These are phyloP conservation scores for Podabrus alpinus DNA, from an alignment of 2,888 invertebrate species.

Conservation along the genomic window DNA sequence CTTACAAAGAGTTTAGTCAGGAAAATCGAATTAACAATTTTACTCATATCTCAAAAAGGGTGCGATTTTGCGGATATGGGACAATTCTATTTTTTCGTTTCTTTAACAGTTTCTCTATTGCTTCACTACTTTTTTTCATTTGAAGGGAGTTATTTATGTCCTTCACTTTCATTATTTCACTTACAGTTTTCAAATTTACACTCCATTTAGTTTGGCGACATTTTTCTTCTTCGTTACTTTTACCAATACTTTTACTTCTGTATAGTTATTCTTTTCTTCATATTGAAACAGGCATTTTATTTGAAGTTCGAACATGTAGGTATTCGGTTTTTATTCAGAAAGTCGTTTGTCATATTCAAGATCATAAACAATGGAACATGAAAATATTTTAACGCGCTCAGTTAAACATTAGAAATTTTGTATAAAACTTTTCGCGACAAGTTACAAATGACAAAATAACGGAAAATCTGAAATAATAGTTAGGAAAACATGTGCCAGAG, in stretches of 20 bases:
- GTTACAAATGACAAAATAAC: constrained; percentile 8
- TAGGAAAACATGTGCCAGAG: constrained; percentile 1
- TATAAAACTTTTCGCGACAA: not conserved
- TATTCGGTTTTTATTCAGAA: not conserved
- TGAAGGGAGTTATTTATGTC: not conserved
- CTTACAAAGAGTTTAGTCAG: too few species aligned
- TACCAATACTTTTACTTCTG: too few species aligned
- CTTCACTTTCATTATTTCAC: not conserved
- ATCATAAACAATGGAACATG: not conserved
- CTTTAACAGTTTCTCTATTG: not conserved
- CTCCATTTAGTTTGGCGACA: not conserved
- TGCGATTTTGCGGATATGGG: not conserved
- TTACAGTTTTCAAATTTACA: not conserved
- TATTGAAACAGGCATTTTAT: not conserved
- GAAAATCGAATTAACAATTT: not conserved
- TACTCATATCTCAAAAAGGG: not conserved
- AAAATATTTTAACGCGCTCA: not conserved
- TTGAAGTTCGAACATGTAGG: not conserved
- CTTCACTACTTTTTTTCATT: not conserved
- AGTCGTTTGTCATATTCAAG: not conserved
- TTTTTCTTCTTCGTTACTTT: not conserved
- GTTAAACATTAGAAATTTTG: not conserved
- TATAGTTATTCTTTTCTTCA: not conserved
- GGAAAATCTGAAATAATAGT: constrained; percentile 8
- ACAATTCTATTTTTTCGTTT: not conserved